Conservation (phyloP, 1,140 invertebrate species). For the Cydia splendana region DNA sequence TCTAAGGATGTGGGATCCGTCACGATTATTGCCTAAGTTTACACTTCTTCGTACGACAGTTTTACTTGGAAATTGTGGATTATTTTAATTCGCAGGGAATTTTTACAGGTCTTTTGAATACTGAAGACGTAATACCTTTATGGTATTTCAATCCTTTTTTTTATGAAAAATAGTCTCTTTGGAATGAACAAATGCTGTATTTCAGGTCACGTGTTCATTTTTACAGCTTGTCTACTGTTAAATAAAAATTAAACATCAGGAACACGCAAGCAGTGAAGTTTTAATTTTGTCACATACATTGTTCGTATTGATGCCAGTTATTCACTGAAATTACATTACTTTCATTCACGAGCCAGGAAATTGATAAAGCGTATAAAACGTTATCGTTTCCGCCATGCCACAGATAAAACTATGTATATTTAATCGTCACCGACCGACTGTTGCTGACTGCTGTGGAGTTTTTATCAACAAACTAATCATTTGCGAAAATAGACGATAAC, state of each 20-base stretch:
- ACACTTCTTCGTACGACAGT: not conserved
- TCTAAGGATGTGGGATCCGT: constrained; percentile 13
- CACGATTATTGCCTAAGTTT: constrained; percentile 18
- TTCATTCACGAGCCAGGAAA: constrained; percentile 19
- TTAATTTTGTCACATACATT: not conserved
- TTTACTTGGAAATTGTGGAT: not conserved
- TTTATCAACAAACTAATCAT: constrained; percentile 9
- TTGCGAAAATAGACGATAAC: constrained; percentile 26
- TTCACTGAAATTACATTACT: constrained; percentile 9
- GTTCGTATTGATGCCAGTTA: not conserved
- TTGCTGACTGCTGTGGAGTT: constrained; percentile 12
- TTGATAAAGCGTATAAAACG: constrained; percentile 18
- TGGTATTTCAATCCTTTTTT: too few species aligned
- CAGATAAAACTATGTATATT: constrained; percentile 17
- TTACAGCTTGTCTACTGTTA: too few species aligned
- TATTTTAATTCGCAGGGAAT: too few species aligned
- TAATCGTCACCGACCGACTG: not conserved
- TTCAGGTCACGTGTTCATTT: too few species aligned
- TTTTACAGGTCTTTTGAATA: too few species aligned
- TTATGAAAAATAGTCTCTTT: too few species aligned
- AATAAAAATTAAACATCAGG: too few species aligned
- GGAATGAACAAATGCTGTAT: too few species aligned
- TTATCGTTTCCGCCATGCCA: constrained; percentile 22
- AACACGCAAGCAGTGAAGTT: not conserved
- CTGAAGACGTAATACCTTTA: too few species aligned